These are phyloP conservation scores for Nysson spinosus DNA, from an alignment of 2,888 invertebrate genomes.

Conservation along the genomic window DNA sequence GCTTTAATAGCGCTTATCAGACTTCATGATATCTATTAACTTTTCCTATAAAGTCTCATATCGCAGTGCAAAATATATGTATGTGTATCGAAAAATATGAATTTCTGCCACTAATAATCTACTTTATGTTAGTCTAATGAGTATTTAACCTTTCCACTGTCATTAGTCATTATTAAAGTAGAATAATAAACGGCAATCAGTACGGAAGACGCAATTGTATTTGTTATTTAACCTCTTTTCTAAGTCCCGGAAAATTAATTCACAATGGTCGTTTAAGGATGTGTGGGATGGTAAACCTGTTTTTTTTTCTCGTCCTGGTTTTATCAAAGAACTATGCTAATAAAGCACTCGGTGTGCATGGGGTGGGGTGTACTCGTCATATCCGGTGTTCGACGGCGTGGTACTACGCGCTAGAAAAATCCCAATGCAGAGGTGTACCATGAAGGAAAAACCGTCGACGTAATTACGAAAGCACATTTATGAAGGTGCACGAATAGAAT, in stretches of 20 bases:
- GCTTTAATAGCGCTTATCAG: no score
- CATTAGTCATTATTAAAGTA: no score
- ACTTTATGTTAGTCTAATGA: no score
- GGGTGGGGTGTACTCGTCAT: background rate
- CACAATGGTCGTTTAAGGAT: conserved; percentile 9
- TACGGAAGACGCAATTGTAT: conserved; percentile 1
- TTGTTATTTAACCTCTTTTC: background rate
- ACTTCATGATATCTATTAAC: no score
- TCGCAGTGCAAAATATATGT: no score
- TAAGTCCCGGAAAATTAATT: conserved; percentile 9
- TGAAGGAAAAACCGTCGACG: conserved; percentile 4
- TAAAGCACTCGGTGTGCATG: conserved; percentile 15
- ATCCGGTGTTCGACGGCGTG: conserved; percentile 15
- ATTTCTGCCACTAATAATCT: no score
- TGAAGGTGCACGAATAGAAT: conserved; percentile 3
- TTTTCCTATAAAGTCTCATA: no score
- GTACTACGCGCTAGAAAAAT: background rate
- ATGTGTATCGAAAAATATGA: no score
- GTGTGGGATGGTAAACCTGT: conserved; percentile 3
- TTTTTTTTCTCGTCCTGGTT: background rate
- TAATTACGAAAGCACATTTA: conserved; percentile 22
- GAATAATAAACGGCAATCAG: background rate
- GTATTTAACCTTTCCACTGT: no score
- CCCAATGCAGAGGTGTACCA: background rate
- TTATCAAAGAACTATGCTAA: background rate